phyloP scores from a whole-genome alignment of 2,888 invertebrate genomes.

The Pseudococcus longispinus region DNA sequence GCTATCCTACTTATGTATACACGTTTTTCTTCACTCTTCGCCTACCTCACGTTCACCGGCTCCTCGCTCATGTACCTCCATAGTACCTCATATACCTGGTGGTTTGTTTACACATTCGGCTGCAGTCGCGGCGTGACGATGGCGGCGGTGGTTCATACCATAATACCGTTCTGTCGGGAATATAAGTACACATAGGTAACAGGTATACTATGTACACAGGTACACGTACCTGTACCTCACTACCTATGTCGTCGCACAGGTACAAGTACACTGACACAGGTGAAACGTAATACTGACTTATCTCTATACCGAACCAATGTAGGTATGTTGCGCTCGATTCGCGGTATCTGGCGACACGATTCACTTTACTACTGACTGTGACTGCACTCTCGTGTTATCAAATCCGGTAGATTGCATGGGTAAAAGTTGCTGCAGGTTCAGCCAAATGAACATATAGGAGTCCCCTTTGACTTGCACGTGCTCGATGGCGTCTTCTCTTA shows the following conservation, averaged over 20 bases:
- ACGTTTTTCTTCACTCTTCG: background rate
- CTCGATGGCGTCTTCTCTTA: background rate
- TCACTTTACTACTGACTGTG: too few species aligned
- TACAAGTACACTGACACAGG: background rate
- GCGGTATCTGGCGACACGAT: too few species aligned
- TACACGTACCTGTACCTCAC: background rate
- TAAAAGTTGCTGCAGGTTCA: too few species aligned
- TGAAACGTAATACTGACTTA: too few species aligned
- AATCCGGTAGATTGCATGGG: too few species aligned
- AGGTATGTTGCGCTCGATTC: too few species aligned
- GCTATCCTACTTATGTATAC: slow-evolving; percentile 4
- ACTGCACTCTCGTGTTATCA: too few species aligned
- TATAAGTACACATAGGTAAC: background rate
- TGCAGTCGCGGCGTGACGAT: too few species aligned
- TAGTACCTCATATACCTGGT: background rate
- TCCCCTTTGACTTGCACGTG: background rate
- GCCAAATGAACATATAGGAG: background rate
- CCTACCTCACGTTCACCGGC: background rate
- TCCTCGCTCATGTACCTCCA: background rate
- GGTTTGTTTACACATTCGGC: background rate
- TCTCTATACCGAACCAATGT: too few species aligned
- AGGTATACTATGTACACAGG: background rate
- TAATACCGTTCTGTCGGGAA: background rate
- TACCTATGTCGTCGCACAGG: background rate
- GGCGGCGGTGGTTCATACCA: background rate